Percentiles rank a stretch among this genome's conserved stretches.
Conservation (phyloP, 2,888 invertebrate species). For the Parnassius glacialis region DNA sequence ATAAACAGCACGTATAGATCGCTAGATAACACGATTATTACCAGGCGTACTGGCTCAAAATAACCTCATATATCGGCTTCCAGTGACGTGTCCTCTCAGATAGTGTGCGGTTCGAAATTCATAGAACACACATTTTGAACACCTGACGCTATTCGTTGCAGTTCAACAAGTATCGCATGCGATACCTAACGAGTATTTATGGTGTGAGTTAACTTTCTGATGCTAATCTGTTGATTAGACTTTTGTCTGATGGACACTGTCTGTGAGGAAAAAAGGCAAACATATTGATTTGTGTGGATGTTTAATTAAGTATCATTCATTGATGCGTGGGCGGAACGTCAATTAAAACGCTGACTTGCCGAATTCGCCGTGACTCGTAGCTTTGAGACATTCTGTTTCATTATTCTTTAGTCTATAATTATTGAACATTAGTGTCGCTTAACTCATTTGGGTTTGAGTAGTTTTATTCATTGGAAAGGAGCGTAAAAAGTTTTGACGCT, state of each 20-base stretch:
- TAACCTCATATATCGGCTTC: not conserved
- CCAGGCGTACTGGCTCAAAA: not conserved
- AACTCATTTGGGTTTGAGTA: constrained; percentile 1
- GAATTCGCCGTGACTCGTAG: constrained; percentile 21
- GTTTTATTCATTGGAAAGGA: not conserved
- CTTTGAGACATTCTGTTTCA: constrained; percentile 22
- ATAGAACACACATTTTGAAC: constrained; percentile 1
- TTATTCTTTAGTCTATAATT: constrained; percentile 16
- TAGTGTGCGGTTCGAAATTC: constrained; percentile 1
- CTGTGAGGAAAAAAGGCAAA: constrained; percentile 17
- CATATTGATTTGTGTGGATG: constrained; percentile 24
- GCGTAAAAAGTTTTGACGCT: not conserved
- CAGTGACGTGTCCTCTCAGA: constrained; percentile 2
- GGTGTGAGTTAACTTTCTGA: constrained; percentile 19
- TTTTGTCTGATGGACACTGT: constrained; percentile 29
- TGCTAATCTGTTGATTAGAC: constrained; percentile 32
- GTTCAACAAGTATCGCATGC: not conserved
- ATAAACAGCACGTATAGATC: not conserved
- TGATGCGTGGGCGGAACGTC: constrained; percentile 13
- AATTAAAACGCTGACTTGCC: constrained; percentile 22
- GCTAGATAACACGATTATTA: not conserved
- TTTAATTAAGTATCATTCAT: constrained; percentile 28
- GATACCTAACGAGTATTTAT: constrained; percentile 15
- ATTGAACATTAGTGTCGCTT: constrained; percentile 21
- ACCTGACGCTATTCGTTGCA: constrained; percentile 12